Percentiles rank a stretch among this genome's conserved stretches.
Conservation (phyloP, 2,888 invertebrate genomes). For the Heliconius ismenius region DNA sequence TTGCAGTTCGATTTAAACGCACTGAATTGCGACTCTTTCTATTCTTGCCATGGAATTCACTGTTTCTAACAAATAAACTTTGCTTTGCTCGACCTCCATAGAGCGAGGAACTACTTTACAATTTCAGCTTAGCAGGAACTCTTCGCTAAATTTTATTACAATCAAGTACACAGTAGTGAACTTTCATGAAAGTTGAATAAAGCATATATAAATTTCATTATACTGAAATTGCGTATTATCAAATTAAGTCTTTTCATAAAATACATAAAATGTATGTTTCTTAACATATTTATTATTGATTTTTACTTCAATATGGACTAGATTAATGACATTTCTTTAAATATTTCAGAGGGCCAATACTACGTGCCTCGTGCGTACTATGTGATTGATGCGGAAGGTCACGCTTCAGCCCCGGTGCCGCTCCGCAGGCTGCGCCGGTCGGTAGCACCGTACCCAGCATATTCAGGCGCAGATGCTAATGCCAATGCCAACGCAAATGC, state of each 20-base stretch:
- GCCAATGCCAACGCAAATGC: conserved; percentile 37
- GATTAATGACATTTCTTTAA: neutral
- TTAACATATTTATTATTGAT: neutral
- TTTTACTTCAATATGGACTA: neutral
- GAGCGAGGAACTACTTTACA: too few relatives aligned
- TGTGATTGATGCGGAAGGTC: conserved; percentile 80
- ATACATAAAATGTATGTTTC: neutral
- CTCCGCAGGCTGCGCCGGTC: conserved; percentile 72
- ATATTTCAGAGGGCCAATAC: conserved; percentile 78
- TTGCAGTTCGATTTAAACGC: too few relatives aligned
- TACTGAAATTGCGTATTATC: too few relatives aligned
- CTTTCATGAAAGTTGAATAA: too few relatives aligned
- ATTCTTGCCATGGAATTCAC: too few relatives aligned
- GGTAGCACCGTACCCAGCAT: conserved; percentile 55
- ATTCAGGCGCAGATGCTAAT: conserved; percentile 50
- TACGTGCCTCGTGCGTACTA: conserved; percentile 83
- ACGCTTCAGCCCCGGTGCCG: conserved; percentile 75
- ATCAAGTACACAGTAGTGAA: too few relatives aligned
- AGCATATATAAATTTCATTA: too few relatives aligned
- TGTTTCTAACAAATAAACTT: too few relatives aligned
- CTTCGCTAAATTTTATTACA: too few relatives aligned
- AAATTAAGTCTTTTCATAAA: neutral
- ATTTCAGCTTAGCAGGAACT: too few relatives aligned
- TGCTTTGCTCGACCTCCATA: too few relatives aligned
- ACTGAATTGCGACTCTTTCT: too few relatives aligned